Conservation (phyloP, 1,140 invertebrate genomes). For the Diabrotica virgifera region DNA sequence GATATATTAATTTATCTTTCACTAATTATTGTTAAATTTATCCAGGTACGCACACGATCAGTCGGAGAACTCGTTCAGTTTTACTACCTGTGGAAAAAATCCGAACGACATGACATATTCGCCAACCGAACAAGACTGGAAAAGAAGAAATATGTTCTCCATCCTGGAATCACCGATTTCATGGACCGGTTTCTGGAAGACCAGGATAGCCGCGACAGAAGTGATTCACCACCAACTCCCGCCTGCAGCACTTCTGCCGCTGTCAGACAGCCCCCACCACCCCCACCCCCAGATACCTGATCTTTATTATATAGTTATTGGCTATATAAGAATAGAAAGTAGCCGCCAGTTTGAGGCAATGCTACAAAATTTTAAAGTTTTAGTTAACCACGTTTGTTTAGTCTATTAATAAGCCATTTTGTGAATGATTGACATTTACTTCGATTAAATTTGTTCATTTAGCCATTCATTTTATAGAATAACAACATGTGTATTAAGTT, state of each 20-base stretch:
- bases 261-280: slow-evolving; percentile 12
- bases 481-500: too few species aligned
- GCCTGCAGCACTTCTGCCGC: slow-evolving; percentile 21
- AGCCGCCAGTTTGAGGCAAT: too few species aligned
- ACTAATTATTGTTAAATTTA: too few species aligned
- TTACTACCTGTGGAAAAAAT: slow-evolving; percentile 99
- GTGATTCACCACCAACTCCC: slow-evolving; percentile 48
- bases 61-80: slow-evolving; percentile 96
- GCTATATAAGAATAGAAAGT: neutral
- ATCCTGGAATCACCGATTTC: slow-evolving; percentile 82
- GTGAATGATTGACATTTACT: too few species aligned
- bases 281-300: slow-evolving; percentile 28
- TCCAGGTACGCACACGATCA: slow-evolving; percentile 82
- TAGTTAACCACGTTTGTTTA: too few species aligned
- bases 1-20: too few species aligned
- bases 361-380: too few species aligned
- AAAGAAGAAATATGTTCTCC: slow-evolving; percentile 83
- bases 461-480: too few species aligned
- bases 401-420: too few species aligned
- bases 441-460: too few species aligned
- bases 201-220: slow-evolving; percentile 59
- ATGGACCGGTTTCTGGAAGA: slow-evolving; percentile 85
- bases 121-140: slow-evolving; percentile 79
- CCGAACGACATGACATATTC: slow-evolving; percentile 92
- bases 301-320: slow-evolving; percentile 24